A percentile compares a stretch with the other conserved stretches of the same genome.
These are phyloP conservation scores for Lota lota DNA, from an alignment of 2,113 vertebrate species.

Conservation along the genomic window DNA sequence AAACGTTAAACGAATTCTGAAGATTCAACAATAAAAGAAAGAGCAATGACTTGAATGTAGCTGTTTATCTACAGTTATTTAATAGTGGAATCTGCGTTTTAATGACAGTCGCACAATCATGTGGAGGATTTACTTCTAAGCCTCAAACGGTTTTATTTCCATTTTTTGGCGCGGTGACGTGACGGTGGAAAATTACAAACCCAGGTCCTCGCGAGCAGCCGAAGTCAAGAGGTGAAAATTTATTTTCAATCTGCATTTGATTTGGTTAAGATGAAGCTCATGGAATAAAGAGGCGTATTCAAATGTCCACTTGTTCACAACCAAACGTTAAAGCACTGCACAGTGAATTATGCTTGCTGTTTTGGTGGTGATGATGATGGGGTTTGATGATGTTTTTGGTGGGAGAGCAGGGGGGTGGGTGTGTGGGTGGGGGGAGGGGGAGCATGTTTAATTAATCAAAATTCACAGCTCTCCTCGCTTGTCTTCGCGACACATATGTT, in stretches of 20 bases:
- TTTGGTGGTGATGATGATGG: too few relatives aligned
- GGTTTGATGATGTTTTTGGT: too few relatives aligned
- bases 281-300: slow-evolving; percentile 91
- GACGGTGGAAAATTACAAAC: slow-evolving; percentile 70
- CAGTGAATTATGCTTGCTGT: slow-evolving; percentile 71
- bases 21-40: background rate
- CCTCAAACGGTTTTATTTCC: slow-evolving; percentile 77
- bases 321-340: slow-evolving; percentile 88
- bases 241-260: slow-evolving; percentile 98
- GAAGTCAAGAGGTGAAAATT: slow-evolving; percentile 97
- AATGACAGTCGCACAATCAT: slow-evolving; percentile 42
- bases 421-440: slow-evolving; percentile 48
- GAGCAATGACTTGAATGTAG: slow-evolving; percentile 5
- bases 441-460: slow-evolving; percentile 91
- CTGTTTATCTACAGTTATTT: slow-evolving; percentile 13
- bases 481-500: slow-evolving; percentile 88
- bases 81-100: slow-evolving; percentile 8
- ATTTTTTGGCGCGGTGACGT: slow-evolving; percentile 81
- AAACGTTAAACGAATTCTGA: too few relatives aligned
- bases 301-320: slow-evolving; percentile 91
- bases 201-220: slow-evolving; percentile 86
- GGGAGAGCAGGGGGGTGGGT: slow-evolving; percentile 57
- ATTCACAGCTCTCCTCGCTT: slow-evolving; percentile 86
- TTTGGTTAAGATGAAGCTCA: slow-evolving; percentile 95
- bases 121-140: slow-evolving; percentile 40